Evolutionary conservation across 2,888 invertebrate genomes (phyloP), one percentile per base, ranked within the genome.

Genomic region (Ectemnius cavifrons): DNA sequence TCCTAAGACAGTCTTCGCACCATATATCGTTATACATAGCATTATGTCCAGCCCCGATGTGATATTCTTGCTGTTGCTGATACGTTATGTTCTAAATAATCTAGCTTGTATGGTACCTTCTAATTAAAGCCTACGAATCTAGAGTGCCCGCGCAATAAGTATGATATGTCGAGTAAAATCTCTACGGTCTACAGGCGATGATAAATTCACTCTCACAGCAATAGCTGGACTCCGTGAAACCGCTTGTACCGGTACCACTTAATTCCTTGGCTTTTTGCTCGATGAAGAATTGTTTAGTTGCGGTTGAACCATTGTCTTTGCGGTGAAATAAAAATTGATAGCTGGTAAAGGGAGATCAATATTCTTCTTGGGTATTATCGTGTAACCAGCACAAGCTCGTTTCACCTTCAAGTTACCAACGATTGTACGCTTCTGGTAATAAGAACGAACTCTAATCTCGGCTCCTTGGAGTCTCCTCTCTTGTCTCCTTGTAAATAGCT

Each of bases 111-210:
- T 78, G 61, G 61, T 52, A 77, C 73, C 83, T 46, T 69, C 66
- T 75, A 83, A 81, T 73, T 74, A 79, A 83, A 75, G 68, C 64
- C 81, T 81, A 83, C 62, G 58, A 75, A 75, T 83, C 77, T 85
- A 82, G 60, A 82, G 71, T 80, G 82, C 80, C 83, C 78, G 75
- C 68, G 82, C 74, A 37, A 77, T 82, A 82, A 85, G 79, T 81
- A 82, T 87, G 87, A 87, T 86, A 86, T 88, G 87, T 88, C 75
- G 75, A 83, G 76, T 83, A 86, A 86, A 85, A 78, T 85, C 84
- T 77, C 75, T 67, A 37, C 5, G 8, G 73, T 73, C 81, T 84
- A 63, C 71, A 45, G 61, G 75, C 63, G 75, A 82, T 71, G 75
- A 79, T 78, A 64, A 77, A 68, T 79, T 81, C 66, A 75, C 77